Conservation (phyloP, 2,113 vertebrate genomes). For the Microtus montanus region DNA sequence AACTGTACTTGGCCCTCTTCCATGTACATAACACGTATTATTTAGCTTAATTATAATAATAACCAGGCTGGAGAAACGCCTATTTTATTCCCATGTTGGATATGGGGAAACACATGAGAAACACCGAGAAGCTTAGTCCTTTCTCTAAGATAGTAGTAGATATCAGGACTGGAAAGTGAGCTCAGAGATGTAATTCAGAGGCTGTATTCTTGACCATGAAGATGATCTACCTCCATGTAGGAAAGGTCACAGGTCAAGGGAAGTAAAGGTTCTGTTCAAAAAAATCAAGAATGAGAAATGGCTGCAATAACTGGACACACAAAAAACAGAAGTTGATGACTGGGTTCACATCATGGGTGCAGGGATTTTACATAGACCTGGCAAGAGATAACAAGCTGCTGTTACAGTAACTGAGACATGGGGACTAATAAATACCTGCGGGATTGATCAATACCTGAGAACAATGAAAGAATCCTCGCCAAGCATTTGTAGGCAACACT, state of each 20-base stretch:
- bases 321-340: background rate
- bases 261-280: background rate
- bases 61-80: background rate
- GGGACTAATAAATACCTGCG: background rate
- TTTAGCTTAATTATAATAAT: constrained; percentile 6
- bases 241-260: background rate
- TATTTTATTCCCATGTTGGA: background rate
- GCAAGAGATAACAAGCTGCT: background rate
- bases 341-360: background rate
- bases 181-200: fast-evolving
- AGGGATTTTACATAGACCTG: fast-evolving
- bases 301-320: background rate
- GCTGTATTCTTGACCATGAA: background rate
- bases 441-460: background rate
- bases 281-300: background rate
- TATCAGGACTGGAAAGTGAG: background rate
- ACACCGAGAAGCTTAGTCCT: background rate
- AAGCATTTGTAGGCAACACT: background rate
- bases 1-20: background rate
- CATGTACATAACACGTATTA: background rate
- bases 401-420: background rate
- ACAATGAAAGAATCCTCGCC: background rate
- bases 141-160: background rate
- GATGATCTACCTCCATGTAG: background rate
- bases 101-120: background rate